phyloP scores from a whole-genome alignment of 2,113 vertebrate genomes.

The Cyprichromis sp. region DNA sequence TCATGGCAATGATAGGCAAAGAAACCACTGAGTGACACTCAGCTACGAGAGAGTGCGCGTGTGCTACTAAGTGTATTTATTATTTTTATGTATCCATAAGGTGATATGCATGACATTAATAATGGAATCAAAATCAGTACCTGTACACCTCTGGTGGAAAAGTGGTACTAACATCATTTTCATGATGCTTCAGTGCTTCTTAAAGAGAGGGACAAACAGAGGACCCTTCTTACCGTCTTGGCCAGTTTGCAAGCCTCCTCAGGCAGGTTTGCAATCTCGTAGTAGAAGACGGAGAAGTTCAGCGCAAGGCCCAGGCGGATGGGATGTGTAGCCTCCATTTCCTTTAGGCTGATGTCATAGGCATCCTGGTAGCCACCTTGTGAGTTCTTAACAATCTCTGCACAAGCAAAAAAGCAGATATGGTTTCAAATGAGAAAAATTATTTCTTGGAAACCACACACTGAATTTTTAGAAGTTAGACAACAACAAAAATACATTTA shows the following conservation, averaged over 20 bases:
- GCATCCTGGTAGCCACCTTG: conserved; percentile 85
- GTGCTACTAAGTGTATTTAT: not conserved
- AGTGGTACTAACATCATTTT: not conserved
- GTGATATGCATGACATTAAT: not conserved
- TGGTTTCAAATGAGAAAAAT: not conserved
- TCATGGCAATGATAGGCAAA: not conserved
- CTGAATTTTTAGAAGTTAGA: not conserved
- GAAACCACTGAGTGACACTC: not conserved
- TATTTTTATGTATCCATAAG: not conserved
- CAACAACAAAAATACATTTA: not conserved
- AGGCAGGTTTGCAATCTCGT: conserved; percentile 90
- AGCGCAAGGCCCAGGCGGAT: conserved; percentile 95
- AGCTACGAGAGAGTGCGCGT: not conserved
- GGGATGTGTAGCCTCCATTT: conserved; percentile 92
- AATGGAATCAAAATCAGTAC: not conserved
- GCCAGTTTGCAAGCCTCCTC: conserved; percentile 87
- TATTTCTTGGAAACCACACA: not conserved
- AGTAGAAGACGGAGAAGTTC: conserved; percentile 96
- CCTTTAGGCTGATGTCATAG: conserved; percentile 84
- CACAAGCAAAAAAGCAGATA: not conserved
- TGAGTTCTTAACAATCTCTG: conserved; percentile 81
- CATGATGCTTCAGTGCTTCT: not conserved
- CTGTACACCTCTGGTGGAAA: not conserved
- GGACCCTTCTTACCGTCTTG: conserved; percentile 74
- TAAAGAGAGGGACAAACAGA: not conserved